These are phyloP conservation scores for Athalia rosae DNA, from an alignment of 2,888 invertebrate species.

Conservation along the genomic window DNA sequence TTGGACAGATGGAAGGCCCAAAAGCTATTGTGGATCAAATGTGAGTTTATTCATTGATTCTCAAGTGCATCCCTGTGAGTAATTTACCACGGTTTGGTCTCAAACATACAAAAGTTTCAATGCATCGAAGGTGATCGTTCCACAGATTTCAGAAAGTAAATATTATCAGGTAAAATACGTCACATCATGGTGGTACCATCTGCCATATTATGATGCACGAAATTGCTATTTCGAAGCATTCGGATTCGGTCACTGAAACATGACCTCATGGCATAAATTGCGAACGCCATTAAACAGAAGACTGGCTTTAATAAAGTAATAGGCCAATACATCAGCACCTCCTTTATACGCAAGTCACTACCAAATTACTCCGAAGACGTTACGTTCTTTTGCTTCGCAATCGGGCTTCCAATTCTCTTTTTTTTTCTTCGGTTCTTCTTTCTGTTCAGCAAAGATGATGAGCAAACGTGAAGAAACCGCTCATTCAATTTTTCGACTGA, in stretches of 20 bases:
- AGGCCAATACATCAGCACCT: slow-evolving; percentile 56
- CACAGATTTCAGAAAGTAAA: slow-evolving; percentile 15
- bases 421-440: background rate
- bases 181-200: slow-evolving; percentile 14
- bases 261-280: slow-evolving; percentile 59
- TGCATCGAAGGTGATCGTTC: too few relatives aligned
- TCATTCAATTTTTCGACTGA: background rate
- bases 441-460: too few relatives aligned
- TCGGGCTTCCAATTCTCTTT: background rate
- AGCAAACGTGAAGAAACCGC: background rate
- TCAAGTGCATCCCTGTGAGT: background rate
- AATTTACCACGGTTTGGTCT: background rate
- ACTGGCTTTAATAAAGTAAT: slow-evolving; percentile 67
- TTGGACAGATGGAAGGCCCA: slow-evolving; percentile 91
- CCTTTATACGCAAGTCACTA: slow-evolving; percentile 56
- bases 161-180: background rate
- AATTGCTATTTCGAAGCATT: slow-evolving; percentile 44
- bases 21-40: slow-evolving; percentile 87
- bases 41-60: slow-evolving; percentile 77
- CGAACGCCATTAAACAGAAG: slow-evolving; percentile 61
- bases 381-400: slow-evolving; percentile 13
- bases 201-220: background rate
- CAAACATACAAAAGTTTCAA: background rate
- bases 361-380: slow-evolving; percentile 52
- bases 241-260: slow-evolving; percentile 50